These are phyloP conservation scores for Dolichopus griseipennis DNA, from an alignment of 2,888 invertebrate genomes.

Conservation along the genomic window DNA sequence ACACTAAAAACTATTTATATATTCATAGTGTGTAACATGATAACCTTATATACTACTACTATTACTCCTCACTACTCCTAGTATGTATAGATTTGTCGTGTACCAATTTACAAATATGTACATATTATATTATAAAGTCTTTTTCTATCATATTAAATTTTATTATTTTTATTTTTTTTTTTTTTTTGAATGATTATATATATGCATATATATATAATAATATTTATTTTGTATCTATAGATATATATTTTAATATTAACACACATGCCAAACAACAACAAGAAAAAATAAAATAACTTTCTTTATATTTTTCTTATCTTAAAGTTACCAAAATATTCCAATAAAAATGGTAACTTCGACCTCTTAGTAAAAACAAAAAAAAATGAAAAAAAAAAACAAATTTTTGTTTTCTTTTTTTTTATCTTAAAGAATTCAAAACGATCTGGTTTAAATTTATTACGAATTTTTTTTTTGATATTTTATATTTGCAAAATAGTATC, in stretches of 20 bases:
- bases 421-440: background rate
- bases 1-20: constrained; percentile 3
- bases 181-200: background rate
- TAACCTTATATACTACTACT: background rate
- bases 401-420: background rate
- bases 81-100: background rate
- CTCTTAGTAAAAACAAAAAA: background rate
- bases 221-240: no score
- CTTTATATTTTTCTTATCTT: background rate
- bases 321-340: constrained; percentile 1
- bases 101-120: no score
- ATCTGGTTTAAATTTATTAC: background rate
- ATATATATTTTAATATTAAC: background rate
- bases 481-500: no score
- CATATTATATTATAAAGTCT: background rate
- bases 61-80: no score
- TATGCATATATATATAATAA: no score
- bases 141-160: background rate
- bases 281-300: background rate
- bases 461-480: background rate
- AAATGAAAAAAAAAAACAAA: background rate
- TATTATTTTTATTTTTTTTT: no score
- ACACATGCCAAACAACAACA: background rate
- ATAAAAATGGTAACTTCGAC: constrained; percentile 1
- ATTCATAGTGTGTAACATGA: background rate